Evolutionary conservation across 2,113 vertebrate genomes (phyloP).

Genomic region (Pelobates fuscus): DNA sequence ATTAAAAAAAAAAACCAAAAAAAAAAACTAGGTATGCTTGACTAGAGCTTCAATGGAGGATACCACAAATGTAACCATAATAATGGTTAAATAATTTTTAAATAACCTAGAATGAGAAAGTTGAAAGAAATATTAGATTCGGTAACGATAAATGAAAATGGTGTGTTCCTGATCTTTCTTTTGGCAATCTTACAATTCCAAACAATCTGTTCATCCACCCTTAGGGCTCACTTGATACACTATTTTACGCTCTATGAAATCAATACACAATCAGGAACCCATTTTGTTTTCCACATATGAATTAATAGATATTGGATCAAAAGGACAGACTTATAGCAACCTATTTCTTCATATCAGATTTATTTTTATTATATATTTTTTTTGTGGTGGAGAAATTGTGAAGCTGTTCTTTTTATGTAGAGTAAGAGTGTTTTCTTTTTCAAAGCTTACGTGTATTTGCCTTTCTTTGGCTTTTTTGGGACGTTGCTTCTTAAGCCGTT

Average conservation of each 20-base stretch:
- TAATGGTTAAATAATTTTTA: too few relatives aligned
- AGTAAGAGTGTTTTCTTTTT: background rate
- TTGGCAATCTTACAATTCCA: constrained; percentile 22
- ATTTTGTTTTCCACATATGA: constrained; percentile 33
- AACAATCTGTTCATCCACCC: constrained; percentile 18
- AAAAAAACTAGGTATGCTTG: too few relatives aligned
- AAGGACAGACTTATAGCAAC: constrained; percentile 17
- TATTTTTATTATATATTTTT: background rate
- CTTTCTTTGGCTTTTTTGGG: background rate
- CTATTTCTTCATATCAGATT: background rate
- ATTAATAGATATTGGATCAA: constrained; percentile 22
- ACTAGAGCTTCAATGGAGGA: too few relatives aligned
- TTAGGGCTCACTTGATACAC: constrained; percentile 29
- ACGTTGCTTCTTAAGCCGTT: background rate
- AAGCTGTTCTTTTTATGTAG: background rate
- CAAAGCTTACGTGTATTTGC: background rate
- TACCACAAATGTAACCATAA: too few relatives aligned
- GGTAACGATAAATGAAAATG: background rate
- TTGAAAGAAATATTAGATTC: background rate
- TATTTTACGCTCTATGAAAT: constrained; percentile 36
- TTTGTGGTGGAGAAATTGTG: background rate
- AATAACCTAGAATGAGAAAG: too few relatives aligned
- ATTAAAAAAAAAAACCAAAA: too few relatives aligned
- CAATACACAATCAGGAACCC: constrained; percentile 40
- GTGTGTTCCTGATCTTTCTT: constrained; percentile 3